phyloP scores from a whole-genome alignment of 2,888 invertebrate genomes.

The Apomyelois bistriatella region DNA sequence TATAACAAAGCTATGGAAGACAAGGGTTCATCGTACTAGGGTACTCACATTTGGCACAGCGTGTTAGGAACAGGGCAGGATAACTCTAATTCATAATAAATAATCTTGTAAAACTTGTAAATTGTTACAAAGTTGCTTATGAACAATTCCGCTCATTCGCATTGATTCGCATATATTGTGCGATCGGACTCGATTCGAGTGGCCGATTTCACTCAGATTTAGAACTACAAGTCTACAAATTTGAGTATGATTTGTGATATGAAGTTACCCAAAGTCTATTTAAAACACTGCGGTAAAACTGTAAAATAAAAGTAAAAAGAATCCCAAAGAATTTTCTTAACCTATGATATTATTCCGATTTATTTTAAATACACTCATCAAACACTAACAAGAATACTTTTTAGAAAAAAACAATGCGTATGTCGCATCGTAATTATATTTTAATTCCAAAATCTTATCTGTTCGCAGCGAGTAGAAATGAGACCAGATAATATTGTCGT shows the following conservation, averaged over 20 bases:
- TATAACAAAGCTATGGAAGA: slow-evolving; percentile 67
- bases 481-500: slow-evolving; percentile 72
- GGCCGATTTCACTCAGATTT: neutral
- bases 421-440: slow-evolving; percentile 27
- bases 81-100: slow-evolving; percentile 29
- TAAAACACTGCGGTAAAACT: neutral
- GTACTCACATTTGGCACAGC: slow-evolving; percentile 65
- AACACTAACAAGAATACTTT: slow-evolving; percentile 52
- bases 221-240: too few species aligned
- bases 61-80: slow-evolving; percentile 62
- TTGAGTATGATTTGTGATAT: neutral
- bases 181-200: slow-evolving; percentile 14
- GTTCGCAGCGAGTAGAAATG: slow-evolving; percentile 52
- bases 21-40: slow-evolving; percentile 57
- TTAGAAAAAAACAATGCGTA: slow-evolving; percentile 34
- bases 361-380: slow-evolving; percentile 43
- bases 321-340: slow-evolving; percentile 8
- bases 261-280: neutral
- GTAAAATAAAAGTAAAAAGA: neutral
- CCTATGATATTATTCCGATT: slow-evolving; percentile 17
- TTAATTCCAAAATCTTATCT: slow-evolving; percentile 36
- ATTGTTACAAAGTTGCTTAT: slow-evolving; percentile 26
- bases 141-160: slow-evolving; percentile 23
- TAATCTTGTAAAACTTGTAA: slow-evolving; percentile 22
- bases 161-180: slow-evolving; percentile 26